Evolutionary conservation across 1,140 invertebrate species (phyloP).

Genomic region (Heliconius hewitsoni): DNA sequence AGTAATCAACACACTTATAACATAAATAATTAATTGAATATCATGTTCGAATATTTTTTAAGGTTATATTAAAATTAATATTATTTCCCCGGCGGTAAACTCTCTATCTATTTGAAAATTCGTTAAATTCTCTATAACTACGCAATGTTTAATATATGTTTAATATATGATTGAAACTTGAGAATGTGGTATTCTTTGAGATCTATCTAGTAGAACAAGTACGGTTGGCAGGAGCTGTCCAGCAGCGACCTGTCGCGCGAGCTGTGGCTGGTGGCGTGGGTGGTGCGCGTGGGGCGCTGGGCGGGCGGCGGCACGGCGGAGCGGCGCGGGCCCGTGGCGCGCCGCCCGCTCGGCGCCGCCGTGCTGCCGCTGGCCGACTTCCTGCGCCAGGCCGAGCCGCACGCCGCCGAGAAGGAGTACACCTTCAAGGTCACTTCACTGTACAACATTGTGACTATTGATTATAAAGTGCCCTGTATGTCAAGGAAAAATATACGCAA

Average conservation of each 20-base stretch:
- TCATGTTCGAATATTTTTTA: background rate
- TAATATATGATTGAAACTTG: too few relatives aligned
- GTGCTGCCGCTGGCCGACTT: constrained; percentile 86
- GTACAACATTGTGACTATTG: too few relatives aligned
- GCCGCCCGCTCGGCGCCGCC: constrained; percentile 91
- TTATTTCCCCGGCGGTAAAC: too few relatives aligned
- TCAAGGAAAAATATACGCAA: too few relatives aligned
- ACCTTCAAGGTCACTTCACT: constrained; percentile 78
- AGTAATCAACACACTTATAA: background rate
- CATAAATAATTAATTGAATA: background rate
- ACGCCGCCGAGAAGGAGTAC: constrained; percentile 86
- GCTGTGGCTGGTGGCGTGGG: constrained; percentile 92
- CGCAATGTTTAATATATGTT: too few relatives aligned
- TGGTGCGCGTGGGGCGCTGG: constrained; percentile 94
- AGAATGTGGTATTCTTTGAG: constrained; percentile 23
- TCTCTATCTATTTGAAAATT: too few relatives aligned
- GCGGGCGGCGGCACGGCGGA: constrained; percentile 87
- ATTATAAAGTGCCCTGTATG: too few relatives aligned
- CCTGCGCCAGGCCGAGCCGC: constrained; percentile 83
- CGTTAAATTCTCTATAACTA: too few relatives aligned
- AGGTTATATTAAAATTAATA: background rate
- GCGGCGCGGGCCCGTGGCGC: constrained; percentile 74
- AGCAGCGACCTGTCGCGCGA: constrained; percentile 90
- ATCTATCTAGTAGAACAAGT: too few relatives aligned
- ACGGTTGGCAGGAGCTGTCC: constrained; percentile 83